Conservation (phyloP, 2,888 invertebrate species). For the Tanypteryx hageni region DNA sequence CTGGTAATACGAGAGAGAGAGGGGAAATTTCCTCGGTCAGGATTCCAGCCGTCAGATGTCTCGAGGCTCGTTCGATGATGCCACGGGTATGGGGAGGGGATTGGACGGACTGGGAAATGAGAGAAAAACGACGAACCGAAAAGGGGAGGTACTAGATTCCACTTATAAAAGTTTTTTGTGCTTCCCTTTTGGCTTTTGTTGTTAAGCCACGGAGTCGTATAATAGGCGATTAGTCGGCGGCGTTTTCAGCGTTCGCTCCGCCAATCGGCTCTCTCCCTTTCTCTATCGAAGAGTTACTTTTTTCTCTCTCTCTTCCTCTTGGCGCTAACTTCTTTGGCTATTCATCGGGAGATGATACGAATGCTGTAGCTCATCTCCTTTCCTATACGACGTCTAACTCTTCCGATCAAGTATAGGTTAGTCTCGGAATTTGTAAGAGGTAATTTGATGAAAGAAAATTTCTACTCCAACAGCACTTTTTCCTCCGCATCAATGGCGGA, state of each 20-base stretch:
- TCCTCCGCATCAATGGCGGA: too few species aligned
- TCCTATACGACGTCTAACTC: too few species aligned
- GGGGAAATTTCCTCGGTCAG: slow-evolving; percentile 6
- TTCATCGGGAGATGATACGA: too few species aligned
- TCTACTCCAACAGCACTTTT: too few species aligned
- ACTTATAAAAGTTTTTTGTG: neutral
- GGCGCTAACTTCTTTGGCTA: too few species aligned
- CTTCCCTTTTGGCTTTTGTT: neutral
- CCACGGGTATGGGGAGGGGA: neutral
- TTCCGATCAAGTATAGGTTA: too few species aligned
- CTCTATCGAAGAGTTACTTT: neutral
- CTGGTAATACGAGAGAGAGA: slow-evolving; percentile 30
- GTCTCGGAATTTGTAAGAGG: too few species aligned
- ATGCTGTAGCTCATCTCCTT: too few species aligned
- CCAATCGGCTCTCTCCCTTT: neutral
- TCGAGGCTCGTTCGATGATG: neutral
- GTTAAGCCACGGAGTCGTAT: neutral
- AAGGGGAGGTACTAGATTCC: neutral
- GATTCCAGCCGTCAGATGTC: slow-evolving; percentile 3
- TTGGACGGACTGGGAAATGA: slow-evolving; percentile 14
- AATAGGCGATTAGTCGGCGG: neutral
- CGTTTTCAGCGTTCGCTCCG: neutral
- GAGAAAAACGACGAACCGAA: neutral
- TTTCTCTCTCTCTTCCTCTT: too few species aligned
- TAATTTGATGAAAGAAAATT: too few species aligned